phyloP scores from a whole-genome alignment of 2,888 invertebrate species.

The Drosophila eohydei region DNA sequence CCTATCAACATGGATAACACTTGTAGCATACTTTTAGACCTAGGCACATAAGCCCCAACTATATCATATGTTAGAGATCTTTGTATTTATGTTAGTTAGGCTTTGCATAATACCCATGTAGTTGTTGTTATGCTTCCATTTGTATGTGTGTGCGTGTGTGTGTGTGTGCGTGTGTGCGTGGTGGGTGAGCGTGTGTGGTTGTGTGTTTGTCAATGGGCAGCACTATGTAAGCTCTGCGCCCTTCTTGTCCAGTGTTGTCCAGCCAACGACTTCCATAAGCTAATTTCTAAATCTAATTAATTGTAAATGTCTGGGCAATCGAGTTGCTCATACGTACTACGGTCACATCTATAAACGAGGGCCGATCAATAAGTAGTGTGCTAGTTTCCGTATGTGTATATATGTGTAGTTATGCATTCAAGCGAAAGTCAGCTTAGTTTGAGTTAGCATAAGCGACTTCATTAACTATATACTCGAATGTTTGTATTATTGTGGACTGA shows the following conservation, averaged over 20 bases:
- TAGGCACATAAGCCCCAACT: conserved; percentile 14
- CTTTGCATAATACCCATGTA: conserved; percentile 12
- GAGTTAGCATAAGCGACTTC: not conserved
- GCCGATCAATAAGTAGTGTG: conserved; percentile 13
- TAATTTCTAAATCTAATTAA: conserved; percentile 42
- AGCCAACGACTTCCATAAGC: conserved; percentile 57
- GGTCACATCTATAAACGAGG: conserved; percentile 33
- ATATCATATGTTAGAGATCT: conserved; percentile 34
- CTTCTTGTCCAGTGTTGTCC: conserved; percentile 24
- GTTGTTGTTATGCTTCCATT: conserved; percentile 10
- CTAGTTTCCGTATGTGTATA: not conserved
- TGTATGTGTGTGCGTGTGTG: not conserved
- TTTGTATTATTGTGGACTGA: not conserved
- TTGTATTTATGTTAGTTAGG: conserved; percentile 33
- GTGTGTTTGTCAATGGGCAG: conserved; percentile 18
- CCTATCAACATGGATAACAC: conserved; percentile 18
- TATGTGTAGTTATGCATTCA: not conserved
- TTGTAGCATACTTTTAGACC: conserved; percentile 37
- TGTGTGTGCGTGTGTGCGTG: not conserved
- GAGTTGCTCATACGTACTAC: conserved; percentile 72
- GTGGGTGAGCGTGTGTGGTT: not conserved
- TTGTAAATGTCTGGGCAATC: conserved; percentile 59
- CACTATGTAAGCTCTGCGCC: not conserved
- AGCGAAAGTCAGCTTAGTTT: not conserved
- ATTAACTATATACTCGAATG: not conserved